Percentiles rank a stretch among this genome's conserved stretches.
Conservation (phyloP, 1,140 invertebrate genomes). For the Matsumurasca onukii region DNA sequence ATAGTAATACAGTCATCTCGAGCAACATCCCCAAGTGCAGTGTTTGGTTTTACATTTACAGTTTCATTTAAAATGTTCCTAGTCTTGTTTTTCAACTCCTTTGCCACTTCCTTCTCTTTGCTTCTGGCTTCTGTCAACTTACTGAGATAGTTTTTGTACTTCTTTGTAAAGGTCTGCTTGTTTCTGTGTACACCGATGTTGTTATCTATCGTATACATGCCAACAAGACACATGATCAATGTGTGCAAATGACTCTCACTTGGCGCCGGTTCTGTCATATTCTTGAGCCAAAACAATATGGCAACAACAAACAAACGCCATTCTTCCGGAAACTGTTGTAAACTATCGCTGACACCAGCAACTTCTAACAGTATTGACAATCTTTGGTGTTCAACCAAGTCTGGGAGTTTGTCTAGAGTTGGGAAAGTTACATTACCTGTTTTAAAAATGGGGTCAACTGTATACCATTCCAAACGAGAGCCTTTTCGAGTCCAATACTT, state of each 20-base stretch:
- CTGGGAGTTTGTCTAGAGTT: background rate
- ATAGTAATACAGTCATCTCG: slow-evolving; percentile 60
- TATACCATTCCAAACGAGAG: background rate
- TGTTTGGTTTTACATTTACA: background rate
- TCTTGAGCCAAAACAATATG: slow-evolving; percentile 66
- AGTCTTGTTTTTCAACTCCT: slow-evolving; percentile 13
- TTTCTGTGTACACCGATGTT: slow-evolving; percentile 46
- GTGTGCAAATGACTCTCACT: slow-evolving; percentile 58
- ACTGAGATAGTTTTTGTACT: slow-evolving; percentile 21
- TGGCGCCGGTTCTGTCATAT: slow-evolving; percentile 48
- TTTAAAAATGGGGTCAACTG: slow-evolving; percentile 9
- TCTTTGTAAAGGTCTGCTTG: slow-evolving; percentile 34
- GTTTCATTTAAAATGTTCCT: background rate
- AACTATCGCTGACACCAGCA: slow-evolving; percentile 24
- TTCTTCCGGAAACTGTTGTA: slow-evolving; percentile 54
- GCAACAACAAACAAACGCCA: slow-evolving; percentile 63
- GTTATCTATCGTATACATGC: slow-evolving; percentile 60
- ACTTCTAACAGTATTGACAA: slow-evolving; percentile 25
- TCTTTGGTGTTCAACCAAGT: background rate
- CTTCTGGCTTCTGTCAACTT: background rate
- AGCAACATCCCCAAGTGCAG: slow-evolving; percentile 46
- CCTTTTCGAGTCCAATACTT: slow-evolving; percentile 23
- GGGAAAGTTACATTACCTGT: slow-evolving; percentile 27
- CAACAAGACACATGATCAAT: slow-evolving; percentile 59
- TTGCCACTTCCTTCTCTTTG: background rate